phyloP scores from a whole-genome alignment of 2,797 vertebrate genomes.

The Neosilurus hyrtlii region DNA sequence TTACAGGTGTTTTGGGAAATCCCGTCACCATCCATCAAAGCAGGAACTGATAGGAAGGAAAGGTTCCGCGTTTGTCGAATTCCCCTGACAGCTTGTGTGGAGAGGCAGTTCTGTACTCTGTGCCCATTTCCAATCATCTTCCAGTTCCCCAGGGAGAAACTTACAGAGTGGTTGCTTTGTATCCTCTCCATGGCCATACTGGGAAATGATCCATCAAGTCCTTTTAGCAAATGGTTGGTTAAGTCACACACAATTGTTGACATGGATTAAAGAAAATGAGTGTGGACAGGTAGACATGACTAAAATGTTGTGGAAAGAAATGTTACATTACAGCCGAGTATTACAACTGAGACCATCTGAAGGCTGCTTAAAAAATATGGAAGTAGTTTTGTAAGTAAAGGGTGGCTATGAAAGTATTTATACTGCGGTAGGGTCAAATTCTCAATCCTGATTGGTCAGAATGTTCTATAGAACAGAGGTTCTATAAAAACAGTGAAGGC shows the following conservation, averaged over 20 bases:
- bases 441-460: not conserved
- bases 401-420: not conserved
- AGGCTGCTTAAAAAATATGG: not conserved
- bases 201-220: conserved; percentile 45
- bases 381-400: not conserved
- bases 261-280: conserved; percentile 14
- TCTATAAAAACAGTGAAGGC: not conserved
- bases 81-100: conserved; percentile 48
- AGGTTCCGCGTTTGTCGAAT: conserved; percentile 41
- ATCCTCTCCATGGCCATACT: conserved; percentile 28
- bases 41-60: conserved; percentile 41
- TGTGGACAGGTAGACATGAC: not conserved
- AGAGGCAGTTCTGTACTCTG: conserved; percentile 32
- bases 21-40: not conserved
- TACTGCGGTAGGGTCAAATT: not conserved
- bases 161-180: conserved; percentile 47
- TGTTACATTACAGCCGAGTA: not conserved
- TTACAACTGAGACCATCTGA: not conserved
- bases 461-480: too few relatives aligned
- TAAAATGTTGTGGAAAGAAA: conserved; percentile 15
- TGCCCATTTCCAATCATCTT: conserved; percentile 40
- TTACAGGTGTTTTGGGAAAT: conserved; percentile 1
- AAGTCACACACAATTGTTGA: not conserved
- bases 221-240: conserved; percentile 31
- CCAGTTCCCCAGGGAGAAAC: conserved; percentile 41